Base-by-base conservation (phyloP, 2,888 invertebrate genomes). In the Phyto melanocephala region DNA sequence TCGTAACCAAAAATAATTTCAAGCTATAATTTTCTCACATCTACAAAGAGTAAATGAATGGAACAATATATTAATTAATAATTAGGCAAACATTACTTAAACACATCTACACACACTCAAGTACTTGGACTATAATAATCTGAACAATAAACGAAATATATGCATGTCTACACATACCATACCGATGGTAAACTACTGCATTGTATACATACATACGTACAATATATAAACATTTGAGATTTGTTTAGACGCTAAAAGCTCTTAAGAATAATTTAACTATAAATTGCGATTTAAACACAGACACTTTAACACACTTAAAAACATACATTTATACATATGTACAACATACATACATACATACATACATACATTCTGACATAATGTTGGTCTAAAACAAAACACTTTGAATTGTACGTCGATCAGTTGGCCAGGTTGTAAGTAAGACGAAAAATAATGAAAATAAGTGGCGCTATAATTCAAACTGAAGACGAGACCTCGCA, bases 401-500 rank as follows among this genome's bases (percentile, higher is more conserved):
- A 50, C 28, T 58, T 56, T 52, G n/a, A 15, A 15, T 68, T 37
- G 50, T 35, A 47, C n/a, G 62, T 28, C 35, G 56, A 42, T 42
- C 56, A 47, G 45, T 6, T 45, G 17, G 35, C 24, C 54, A 63
- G 70, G 37, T 15, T 15, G 13, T 56, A 15, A 13, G 45, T 47
- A 60, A 76, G 22, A 15, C 42, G 13, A 47, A 6, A 60, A 54
- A 17, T 65, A 58, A 76, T 50, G 13, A n/a, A 70, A 70, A 62
- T 79, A 79, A 82, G 71, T 79, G 79, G 79, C 82, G 79, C 82
- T 82, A 76, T 82, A 71, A 65, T 75, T 82, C 67, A 79, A 75
- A 67, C 40, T 35, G 63, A 82, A 81, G 81, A 82, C 10, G 75
- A 79, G 75, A 75, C 82, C 82, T 79, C 75, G 77, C 58, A 75